Conservation (phyloP, 2,797 vertebrate genomes). For the Muraenolepis orangiensis region DNA sequence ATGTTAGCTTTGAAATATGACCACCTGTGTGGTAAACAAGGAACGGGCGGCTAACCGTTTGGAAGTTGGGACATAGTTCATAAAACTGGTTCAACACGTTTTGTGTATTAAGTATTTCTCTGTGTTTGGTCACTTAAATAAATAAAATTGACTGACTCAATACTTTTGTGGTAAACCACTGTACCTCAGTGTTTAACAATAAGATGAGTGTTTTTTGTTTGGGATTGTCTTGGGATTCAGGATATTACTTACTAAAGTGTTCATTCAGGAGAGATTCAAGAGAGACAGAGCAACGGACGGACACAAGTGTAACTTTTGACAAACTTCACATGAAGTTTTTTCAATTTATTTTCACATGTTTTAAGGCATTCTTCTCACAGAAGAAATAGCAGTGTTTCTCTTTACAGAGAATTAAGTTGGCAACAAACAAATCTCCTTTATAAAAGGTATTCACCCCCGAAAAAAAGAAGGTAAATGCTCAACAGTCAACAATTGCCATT, state of each 20-base stretch:
- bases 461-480: conserved; percentile 43
- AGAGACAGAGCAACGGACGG: conserved; percentile 6
- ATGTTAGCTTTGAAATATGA: neutral
- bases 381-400: conserved; percentile 46
- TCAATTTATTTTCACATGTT: conserved; percentile 53
- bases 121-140: neutral
- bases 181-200: neutral
- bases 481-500: conserved; percentile 14
- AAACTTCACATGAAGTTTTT: conserved; percentile 60
- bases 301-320: conserved; percentile 28
- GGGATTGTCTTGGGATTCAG: no score
- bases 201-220: neutral
- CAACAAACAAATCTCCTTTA: conserved; percentile 47
- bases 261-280: no score
- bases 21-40: neutral
- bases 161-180: neutral
- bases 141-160: no score
- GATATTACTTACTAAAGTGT: no score
- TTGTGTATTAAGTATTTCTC: neutral
- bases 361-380: conserved; percentile 50
- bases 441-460: conserved; percentile 52
- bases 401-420: conserved; percentile 34
- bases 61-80: neutral
- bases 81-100: neutral
- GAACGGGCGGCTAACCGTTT: neutral